Percentiles rank a stretch among this genome's conserved stretches.
Evolutionary conservation across 2,797 vertebrate genomes (phyloP).

Genomic region (Anniella stebbinsi): DNA sequence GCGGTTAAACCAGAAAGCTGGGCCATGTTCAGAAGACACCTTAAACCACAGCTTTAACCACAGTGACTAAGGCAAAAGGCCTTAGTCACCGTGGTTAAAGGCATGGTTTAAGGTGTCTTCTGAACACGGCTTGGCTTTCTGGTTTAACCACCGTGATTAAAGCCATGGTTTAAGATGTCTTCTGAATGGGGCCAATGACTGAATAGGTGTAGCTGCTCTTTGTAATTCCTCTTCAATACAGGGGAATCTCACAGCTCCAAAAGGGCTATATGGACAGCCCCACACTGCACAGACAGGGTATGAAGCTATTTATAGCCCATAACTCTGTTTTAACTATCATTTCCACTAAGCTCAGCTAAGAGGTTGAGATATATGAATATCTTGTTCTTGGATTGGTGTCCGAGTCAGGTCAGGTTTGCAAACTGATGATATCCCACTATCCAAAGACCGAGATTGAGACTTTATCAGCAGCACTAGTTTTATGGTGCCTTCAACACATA

Average conservation of each 20-base stretch:
- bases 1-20: too few species aligned
- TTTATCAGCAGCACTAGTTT: background rate
- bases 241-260: fast-evolving
- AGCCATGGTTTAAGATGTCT: too few species aligned
- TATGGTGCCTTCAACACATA: background rate
- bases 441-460: background rate
- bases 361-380: background rate
- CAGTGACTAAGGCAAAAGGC: too few species aligned
- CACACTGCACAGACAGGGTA: background rate
- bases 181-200: too few species aligned
- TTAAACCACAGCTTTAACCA: too few species aligned
- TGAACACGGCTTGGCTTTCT: too few species aligned
- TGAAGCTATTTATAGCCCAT: background rate
- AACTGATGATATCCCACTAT: too few species aligned
- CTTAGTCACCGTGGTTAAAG: too few species aligned
- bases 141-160: too few species aligned
- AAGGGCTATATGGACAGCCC: background rate
- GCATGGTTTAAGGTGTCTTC: too few species aligned
- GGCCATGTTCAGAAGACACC: too few species aligned
- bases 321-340: background rate
- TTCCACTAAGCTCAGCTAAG: background rate
- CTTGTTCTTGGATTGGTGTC: background rate
- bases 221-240: fast-evolving
- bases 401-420: too few species aligned
- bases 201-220: background rate